Base-by-base conservation (phyloP, 2,797 vertebrate species). In the Pelodytes ibericus region DNA sequence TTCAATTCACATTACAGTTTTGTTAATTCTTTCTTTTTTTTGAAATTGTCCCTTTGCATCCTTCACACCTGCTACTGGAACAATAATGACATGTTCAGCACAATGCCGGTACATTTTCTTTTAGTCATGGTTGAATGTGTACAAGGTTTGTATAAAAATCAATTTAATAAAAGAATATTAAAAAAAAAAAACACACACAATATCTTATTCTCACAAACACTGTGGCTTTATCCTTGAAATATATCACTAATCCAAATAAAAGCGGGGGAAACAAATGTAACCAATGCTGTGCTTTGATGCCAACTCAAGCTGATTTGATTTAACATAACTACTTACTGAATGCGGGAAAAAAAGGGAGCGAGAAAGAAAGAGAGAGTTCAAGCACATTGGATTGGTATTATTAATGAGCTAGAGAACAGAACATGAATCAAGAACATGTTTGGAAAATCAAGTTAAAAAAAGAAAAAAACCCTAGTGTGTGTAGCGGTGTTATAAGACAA, bases 401-500 rank as follows among this genome's bases (percentile, higher is more conserved):
- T 74, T 57, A 66, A 66, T 75, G 66, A 70, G 74, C 57, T 30
- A 56, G 18, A 39, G 58, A 63, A 62, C 18, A 51, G 56, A 62
- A 53, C 30, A 69, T 70, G 58, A 53, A 70, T 75, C 65, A 69
- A 26, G 56, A 67, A 70, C 58, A 39, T 53, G 74, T 70, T 70
- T 70, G 57, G 29, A 75, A 56, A 75, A 63, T 63, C 57, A 62
- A 62, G n/a, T n/a, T n/a, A n/a, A n/a, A n/a, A n/a, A n/a, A n/a
- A n/a, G n/a, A n/a, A 30, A 36, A 69, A 63, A 69, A 36, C 74
- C 74, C 66, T 64, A 49, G 61, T 60, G 71, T 57, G 71, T 57
- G 61, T 20, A 39, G 61, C 39, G 47, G 71, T 73, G 61, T 73
- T 64, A 69, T 36, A 67, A 75, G 65, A 75, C 70, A 75, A 62